A percentile compares a stretch with the other conserved stretches of the same genome.
phyloP scores from a whole-genome alignment of 2,797 vertebrate species.

The Hemibagrus guttatus region DNA sequence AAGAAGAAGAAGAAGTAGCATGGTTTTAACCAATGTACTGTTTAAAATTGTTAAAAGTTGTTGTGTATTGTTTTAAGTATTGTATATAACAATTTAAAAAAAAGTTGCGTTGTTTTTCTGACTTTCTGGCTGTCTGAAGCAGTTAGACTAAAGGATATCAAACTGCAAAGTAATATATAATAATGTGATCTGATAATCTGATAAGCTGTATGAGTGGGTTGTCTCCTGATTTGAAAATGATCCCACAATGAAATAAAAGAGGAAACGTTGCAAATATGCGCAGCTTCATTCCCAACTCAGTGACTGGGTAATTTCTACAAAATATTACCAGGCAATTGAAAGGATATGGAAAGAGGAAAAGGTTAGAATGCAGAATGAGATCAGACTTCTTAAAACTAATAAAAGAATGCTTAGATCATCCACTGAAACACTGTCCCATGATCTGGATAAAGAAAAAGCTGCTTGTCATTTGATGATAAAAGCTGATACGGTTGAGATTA shows the following conservation, averaged over 20 bases:
- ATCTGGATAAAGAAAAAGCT: not conserved
- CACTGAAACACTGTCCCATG: no score
- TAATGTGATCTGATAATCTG: not conserved
- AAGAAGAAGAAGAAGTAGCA: no score
- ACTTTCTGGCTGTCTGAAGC: no score
- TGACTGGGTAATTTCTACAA: not conserved
- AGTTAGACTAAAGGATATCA: no score
- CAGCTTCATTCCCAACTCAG: not conserved
- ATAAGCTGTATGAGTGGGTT: not conserved
- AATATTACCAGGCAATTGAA: not conserved
- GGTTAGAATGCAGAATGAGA: not conserved
- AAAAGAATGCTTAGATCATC: not conserved
- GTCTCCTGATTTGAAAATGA: not conserved
- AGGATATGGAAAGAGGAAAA: not conserved
- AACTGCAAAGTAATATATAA: no score
- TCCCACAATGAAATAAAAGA: not conserved
- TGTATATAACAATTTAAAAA: no score
- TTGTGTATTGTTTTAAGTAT: no score
- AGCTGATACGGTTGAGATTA: not conserved
- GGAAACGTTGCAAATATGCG: not conserved
- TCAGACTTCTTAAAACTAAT: not conserved
- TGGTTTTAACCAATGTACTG: no score
- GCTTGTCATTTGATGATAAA: not conserved
- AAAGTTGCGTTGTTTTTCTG: no score
- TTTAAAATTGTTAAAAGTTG: no score